Percentiles rank a stretch among this genome's conserved stretches.
Evolutionary conservation across 2,888 invertebrate genomes (phyloP).

Genomic region (Cantharis nigra): DNA sequence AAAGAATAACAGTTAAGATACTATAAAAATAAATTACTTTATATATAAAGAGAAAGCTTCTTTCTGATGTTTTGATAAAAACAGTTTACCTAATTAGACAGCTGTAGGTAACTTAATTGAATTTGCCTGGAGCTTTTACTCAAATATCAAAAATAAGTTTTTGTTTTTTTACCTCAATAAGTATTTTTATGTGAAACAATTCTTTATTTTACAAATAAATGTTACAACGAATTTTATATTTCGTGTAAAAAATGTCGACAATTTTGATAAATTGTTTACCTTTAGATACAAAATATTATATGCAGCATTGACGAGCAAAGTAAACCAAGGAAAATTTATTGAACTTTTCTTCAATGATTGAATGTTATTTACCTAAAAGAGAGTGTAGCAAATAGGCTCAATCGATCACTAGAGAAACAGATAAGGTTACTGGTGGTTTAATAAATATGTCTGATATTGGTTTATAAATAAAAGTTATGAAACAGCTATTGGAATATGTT

Average conservation of each 20-base stretch:
- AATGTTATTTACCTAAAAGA: constrained; percentile 23
- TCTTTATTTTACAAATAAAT: not conserved
- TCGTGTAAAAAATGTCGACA: not conserved
- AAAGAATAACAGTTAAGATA: not conserved
- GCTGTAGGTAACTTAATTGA: not conserved
- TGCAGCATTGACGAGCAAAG: constrained; percentile 9
- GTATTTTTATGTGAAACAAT: not conserved
- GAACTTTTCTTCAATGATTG: constrained; percentile 15
- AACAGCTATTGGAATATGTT: not conserved
- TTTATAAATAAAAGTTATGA: not conserved
- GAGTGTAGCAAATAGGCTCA: constrained; percentile 20
- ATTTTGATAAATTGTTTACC: not conserved
- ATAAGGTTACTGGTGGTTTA: constrained; percentile 9
- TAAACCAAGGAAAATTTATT: constrained; percentile 20
- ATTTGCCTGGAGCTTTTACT: not conserved
- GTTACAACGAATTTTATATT: not conserved
- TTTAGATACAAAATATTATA: not conserved
- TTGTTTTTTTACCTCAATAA: not conserved
- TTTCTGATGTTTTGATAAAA: not conserved
- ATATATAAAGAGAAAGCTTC: not conserved
- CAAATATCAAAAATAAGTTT: not conserved
- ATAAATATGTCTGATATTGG: constrained; percentile 2
- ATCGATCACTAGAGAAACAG: constrained; percentile 24
- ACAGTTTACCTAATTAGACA: not conserved
- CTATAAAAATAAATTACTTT: not conserved